Base-by-base conservation (phyloP, 2,888 invertebrate species). In the Oithona nana region DNA sequence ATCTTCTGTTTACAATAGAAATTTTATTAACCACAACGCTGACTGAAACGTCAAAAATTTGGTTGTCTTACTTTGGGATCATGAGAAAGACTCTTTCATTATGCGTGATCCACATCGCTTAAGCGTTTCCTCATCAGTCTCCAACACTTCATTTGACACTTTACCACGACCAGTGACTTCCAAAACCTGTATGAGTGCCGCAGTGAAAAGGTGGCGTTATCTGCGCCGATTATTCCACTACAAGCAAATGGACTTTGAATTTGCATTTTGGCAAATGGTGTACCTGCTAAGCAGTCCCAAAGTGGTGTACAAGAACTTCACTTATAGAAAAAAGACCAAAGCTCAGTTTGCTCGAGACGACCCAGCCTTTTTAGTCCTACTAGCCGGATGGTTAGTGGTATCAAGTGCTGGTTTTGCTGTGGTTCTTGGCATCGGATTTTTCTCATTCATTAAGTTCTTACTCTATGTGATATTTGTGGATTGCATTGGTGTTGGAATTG, bases 231-330 rank as follows among this genome's bases (percentile, higher is more conserved):
- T 92, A 64, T 78, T 89, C 64, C 87, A 88, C 74, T 92, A 93
- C 71, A 82, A 88, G 70, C 95, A 97, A 76, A 98, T 98, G 97
- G 97, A 98, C 75, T 98, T 98, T 76, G 94, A 98, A 73, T 97
- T 93, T 77, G 97, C 97, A 0, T 77, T 86, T n/a, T 98, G 97
- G 97, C 97, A 98, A 79, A 95, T 97, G 90, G 74, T 94, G 0
- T 94, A 94, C 73, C 77, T 98, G 66, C 88, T 98, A 71, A 80
- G 87, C 63, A 80, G 92, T 0, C 97, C 97, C 20, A 94, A 95
- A 71, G 94, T 92, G 80, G 93, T 98, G 48, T 93, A 93, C 73
- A 81, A 93, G 72, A 94, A 95, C 76, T 95, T 94, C 74, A 87
- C 92, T 71, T 94, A 94, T 77, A 83, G 97, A 72, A 97, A 98